Conservation (phyloP, 2,888 invertebrate species). For the Caenorhabditis panamensis region DNA sequence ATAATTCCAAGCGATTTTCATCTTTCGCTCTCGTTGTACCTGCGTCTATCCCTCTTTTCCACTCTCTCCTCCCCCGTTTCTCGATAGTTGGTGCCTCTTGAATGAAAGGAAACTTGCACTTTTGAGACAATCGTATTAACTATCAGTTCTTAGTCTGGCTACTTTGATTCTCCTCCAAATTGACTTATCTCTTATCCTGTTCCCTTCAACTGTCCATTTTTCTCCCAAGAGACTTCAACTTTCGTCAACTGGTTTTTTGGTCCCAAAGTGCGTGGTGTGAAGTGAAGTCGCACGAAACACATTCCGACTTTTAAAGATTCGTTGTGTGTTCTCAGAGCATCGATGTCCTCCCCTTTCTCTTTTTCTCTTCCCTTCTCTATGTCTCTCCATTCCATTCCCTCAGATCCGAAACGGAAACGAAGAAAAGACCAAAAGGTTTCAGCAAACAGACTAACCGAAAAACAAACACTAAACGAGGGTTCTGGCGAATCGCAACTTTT, state of each 20-base stretch:
- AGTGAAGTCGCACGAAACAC: too few relatives aligned
- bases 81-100: constrained; percentile 15
- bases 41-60: constrained; percentile 22
- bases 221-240: too few relatives aligned
- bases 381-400: neutral
- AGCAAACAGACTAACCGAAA: constrained; percentile 51
- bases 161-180: constrained; percentile 12
- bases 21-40: constrained; percentile 19
- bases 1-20: constrained; percentile 36
- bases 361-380: constrained; percentile 11
- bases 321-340: neutral
- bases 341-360: constrained; percentile 5
- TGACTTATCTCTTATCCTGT: too few relatives aligned
- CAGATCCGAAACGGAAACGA: constrained; percentile 29
- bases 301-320: constrained; percentile 6
- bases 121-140: constrained; percentile 21
- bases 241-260: too few relatives aligned
- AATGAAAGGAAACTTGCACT: constrained; percentile 32
- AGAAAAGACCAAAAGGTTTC: constrained; percentile 52
- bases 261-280: too few relatives aligned
- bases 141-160: neutral
- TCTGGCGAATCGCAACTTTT: constrained; percentile 46
- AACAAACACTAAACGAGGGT: constrained; percentile 42
- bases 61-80: constrained; percentile 20
- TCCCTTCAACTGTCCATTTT: too few relatives aligned